phyloP scores from a whole-genome alignment of 2,888 invertebrate species.

The Dasysyrphus albostriatus region DNA sequence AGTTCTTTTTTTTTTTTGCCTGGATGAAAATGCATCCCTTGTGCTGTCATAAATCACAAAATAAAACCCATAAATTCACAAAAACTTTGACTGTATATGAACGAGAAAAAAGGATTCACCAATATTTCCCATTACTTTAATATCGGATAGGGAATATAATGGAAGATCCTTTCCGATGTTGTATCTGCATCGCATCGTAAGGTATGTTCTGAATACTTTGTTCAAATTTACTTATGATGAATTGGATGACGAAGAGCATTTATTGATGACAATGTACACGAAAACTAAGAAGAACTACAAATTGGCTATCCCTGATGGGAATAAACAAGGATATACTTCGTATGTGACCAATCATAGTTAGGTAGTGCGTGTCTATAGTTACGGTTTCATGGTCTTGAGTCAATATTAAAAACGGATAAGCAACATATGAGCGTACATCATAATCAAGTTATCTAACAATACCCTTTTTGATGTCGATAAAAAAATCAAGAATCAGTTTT shows the following conservation, averaged over 20 bases:
- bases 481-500: too few relatives aligned
- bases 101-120: constrained; percentile 64
- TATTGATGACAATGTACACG: constrained; percentile 66
- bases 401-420: too few relatives aligned
- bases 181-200: constrained; percentile 44
- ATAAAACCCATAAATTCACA: constrained; percentile 73
- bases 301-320: constrained; percentile 15
- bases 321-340: not conserved
- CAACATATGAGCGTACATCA: too few relatives aligned
- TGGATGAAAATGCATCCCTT: constrained; percentile 72
- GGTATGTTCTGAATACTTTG: constrained; percentile 15
- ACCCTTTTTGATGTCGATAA: too few relatives aligned
- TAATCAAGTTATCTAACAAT: too few relatives aligned
- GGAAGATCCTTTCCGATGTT: constrained; percentile 53
- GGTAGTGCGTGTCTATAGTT: not conserved
- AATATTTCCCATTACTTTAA: constrained; percentile 72
- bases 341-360: not conserved
- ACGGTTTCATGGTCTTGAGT: not conserved
- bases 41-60: constrained; percentile 75
- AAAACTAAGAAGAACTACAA: constrained; percentile 33
- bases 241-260: constrained; percentile 59
- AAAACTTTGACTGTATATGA: constrained; percentile 63
- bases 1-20: constrained; percentile 37
- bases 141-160: constrained; percentile 70
- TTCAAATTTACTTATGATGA: constrained; percentile 64